Conservation (phyloP, 2,797 vertebrate species). For the Sebastes diaconus region DNA sequence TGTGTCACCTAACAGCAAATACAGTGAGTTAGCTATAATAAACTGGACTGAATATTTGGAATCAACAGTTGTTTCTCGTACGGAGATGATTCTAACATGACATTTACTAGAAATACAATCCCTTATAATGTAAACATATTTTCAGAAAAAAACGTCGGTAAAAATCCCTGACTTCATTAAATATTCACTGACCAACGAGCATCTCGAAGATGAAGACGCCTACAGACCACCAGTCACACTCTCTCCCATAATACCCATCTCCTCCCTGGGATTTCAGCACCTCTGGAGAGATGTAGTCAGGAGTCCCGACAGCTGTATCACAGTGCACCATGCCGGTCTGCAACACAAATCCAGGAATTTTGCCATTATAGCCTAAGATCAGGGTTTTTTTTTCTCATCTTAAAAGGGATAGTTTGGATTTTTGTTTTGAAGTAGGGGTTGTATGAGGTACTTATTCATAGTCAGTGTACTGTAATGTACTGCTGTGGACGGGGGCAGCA, state of each 20-base stretch:
- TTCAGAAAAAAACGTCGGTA: background rate
- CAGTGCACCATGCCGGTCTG: conserved; percentile 99
- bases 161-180: background rate
- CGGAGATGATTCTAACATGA: background rate
- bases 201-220: conserved; percentile 99
- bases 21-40: background rate
- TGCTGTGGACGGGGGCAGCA: too few species aligned
- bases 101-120: background rate
- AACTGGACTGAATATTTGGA: background rate
- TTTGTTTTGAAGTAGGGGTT: background rate
- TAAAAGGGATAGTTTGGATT: background rate
- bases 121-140: background rate
- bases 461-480: too few species aligned
- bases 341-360: conserved; percentile 32
- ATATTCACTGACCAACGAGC: conserved; percentile 93
- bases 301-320: conserved; percentile 97
- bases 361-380: background rate
- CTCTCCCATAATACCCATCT: conserved; percentile 95
- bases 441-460: too few species aligned
- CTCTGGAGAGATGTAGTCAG: conserved; percentile 98
- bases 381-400: background rate
- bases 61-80: background rate
- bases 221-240: conserved; percentile 99
- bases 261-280: conserved; percentile 97
- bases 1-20: conserved; percentile 88